Conservation (phyloP, 1,140 invertebrate species). For the Euglossa dilemma region DNA sequence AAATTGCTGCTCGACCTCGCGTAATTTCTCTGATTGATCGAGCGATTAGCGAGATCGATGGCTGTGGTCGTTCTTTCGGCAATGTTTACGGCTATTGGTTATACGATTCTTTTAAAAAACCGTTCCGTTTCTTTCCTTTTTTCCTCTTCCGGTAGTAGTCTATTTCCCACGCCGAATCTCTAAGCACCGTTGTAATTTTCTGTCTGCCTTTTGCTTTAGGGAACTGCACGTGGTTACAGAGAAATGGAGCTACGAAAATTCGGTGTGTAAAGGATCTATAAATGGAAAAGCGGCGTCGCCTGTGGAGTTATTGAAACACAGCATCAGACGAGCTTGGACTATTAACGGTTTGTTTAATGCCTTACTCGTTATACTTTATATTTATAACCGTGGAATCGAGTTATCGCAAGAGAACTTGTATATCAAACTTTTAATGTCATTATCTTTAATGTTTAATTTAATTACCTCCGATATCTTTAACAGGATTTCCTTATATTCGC, state of each 20-base stretch:
- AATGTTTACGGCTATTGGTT: too few relatives aligned
- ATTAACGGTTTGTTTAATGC: conserved; percentile 84
- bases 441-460: background rate
- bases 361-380: background rate
- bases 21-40: too few relatives aligned
- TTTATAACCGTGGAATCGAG: background rate
- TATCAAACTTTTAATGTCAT: too few relatives aligned
- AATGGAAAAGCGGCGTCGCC: conserved; percentile 81
- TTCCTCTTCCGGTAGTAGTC: background rate
- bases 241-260: conserved; percentile 87
- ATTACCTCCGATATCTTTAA: background rate
- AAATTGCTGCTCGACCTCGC: too few relatives aligned
- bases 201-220: conserved; percentile 82
- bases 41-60: too few relatives aligned
- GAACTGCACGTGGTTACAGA: conserved; percentile 87
- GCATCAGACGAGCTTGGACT: conserved; percentile 87
- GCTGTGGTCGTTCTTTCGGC: too few relatives aligned
- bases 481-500: background rate
- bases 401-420: background rate
- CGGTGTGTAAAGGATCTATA: conserved; percentile 40
- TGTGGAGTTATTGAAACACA: conserved; percentile 86
- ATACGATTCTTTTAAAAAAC: too few relatives aligned
- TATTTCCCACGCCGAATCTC: background rate
- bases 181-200: background rate
- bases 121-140: too few relatives aligned